Base-by-base conservation (phyloP, 2,797 vertebrate species). In the Gymnothorax javanicus region DNA sequence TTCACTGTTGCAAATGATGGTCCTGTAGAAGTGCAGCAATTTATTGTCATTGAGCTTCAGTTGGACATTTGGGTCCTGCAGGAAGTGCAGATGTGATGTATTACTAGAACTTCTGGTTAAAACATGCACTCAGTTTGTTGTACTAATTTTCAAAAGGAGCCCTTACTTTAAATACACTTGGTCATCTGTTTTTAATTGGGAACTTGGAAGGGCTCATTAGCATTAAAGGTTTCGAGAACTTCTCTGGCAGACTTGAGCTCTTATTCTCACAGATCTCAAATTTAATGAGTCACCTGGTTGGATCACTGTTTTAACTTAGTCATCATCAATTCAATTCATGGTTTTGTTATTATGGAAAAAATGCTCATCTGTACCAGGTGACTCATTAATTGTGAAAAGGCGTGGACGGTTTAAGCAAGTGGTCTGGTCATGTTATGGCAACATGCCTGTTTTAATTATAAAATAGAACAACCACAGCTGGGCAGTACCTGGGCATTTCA, bases 101-200 rank as follows among this genome's bases (percentile, higher is more conserved):
- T 54, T 54, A 43, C 75, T 79, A 15, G 75, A 23, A 54, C 54
- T 43, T 23, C 43, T 79, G 43, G 75, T 20, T 50, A 54, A 57
- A 15, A 43, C 27, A 3, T 59, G 11, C 73, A 57, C 7, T 79
- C 69, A 13, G 71, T 77, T 86, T 81, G 57, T 43, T 86, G 85
- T 59, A 43, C 57, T 60, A 25, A 27, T 56, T 86, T 64, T 81
- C 73, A 64, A 85, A 77, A 71, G 27, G 84, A 59, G 33, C 33
- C 20, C 25, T 86, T 86, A 81, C 33, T 43, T 43, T 43, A 43
- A 43, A 43, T 62, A 58, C 75, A 64, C 33, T 81, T 43, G 56
- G 56, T 85, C 85, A 86, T 86, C 73, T 86, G 85, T 60, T 86
- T 54, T 86, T 86, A 81, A 86, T 86, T 43, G 73, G 25, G 59